Base-by-base conservation (phyloP, 2,888 invertebrate genomes). In the Tinea trinotella region DNA sequence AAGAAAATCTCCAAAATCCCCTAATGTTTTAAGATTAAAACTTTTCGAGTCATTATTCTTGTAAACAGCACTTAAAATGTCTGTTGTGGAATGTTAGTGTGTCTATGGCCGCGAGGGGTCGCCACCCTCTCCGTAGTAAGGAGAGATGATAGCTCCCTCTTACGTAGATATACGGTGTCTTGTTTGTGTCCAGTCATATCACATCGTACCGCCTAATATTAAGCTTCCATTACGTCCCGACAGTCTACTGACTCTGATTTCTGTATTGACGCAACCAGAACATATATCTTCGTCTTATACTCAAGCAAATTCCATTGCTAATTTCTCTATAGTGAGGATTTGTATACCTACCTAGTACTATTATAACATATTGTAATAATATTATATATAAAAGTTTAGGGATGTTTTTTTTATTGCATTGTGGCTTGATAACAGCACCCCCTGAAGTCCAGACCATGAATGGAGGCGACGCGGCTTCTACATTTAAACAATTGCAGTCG, bases 101-200 rank as follows among this genome's bases (percentile, higher is more conserved):
- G 50, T 24, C 50, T 50, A 50, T 50, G 48, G 48, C 7, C 20
- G 19, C 13, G 24, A 24, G 62, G 54, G 35, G 52, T 12, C 9
- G 53, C 52, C 57, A 58, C 59, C 62, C 63, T 64, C 48, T 13
- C 40, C 40, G 7, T 17, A 19, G 57, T 57, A 66, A 68, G 73
- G 68, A 68, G 72, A 69, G 64, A 68, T 67, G 69, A 70, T 71
- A 59, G 70, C 65, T 63, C 60, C 68, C 68, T 71, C 72, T 70
- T 46, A 74, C 70, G 66, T 70, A n/a, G n/a, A n/a, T n/a, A 62
- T 73, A 74, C 71, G 74, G 76, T 24, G 50, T 77, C 77, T 76
- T 80, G 80, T 80, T 76, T 77, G 75, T 74, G 78, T 71, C 79
- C 76, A 74, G 62, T 64, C 62, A 59, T 68, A 62, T 65, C 63